Conservation (phyloP, 2,113 vertebrate genomes). For the Crotalus viridis region DNA sequence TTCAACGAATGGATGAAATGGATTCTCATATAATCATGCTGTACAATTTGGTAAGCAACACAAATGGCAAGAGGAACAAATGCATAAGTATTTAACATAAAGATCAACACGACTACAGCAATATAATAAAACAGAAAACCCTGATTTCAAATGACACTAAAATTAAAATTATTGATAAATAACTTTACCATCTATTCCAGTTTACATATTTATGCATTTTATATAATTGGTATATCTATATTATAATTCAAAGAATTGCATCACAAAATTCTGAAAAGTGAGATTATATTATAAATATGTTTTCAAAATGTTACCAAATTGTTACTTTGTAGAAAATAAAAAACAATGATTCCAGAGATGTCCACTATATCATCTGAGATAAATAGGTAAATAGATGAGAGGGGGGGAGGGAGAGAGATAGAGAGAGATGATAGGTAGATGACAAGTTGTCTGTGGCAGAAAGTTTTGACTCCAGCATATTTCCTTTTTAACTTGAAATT, state of each 20-base stretch:
- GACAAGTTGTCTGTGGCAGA: background rate
- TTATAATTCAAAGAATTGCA: background rate
- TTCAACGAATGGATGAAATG: background rate
- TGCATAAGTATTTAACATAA: background rate
- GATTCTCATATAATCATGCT: background rate
- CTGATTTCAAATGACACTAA: background rate
- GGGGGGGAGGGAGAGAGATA: no score
- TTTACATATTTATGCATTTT: background rate
- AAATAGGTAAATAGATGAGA: background rate
- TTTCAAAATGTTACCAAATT: background rate
- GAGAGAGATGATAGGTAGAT: background rate
- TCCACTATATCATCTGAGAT: background rate
- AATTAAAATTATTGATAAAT: background rate
- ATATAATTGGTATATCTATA: background rate
- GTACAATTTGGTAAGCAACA: background rate
- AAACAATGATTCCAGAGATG: background rate
- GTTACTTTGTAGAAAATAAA: background rate
- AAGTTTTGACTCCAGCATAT: background rate
- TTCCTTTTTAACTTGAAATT: conserved; percentile 43
- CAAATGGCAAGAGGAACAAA: background rate
- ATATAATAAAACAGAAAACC: background rate
- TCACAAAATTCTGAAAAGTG: background rate
- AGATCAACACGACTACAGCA: background rate
- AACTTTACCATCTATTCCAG: background rate
- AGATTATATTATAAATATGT: background rate